Conservation (phyloP, 2,888 invertebrate genomes). For the Leptinotarsa juncta region DNA sequence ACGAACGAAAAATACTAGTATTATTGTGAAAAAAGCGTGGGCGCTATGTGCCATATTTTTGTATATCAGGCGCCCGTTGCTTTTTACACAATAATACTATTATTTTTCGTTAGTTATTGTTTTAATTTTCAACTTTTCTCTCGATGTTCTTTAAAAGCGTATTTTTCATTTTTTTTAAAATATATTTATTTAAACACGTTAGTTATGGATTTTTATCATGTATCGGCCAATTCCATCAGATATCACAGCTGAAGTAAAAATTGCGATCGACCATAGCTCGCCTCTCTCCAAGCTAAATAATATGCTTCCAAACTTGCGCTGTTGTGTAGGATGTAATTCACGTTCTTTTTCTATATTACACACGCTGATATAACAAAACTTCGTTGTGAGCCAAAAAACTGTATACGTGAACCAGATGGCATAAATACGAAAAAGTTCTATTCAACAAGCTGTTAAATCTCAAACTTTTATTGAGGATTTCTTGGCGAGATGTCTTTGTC, state of each 20-base stretch:
- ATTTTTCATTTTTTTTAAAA: too few relatives aligned
- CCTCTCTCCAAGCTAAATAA: conserved; percentile 34
- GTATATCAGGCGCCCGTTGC: too few relatives aligned
- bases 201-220: too few relatives aligned
- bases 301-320: conserved; percentile 39
- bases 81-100: too few relatives aligned
- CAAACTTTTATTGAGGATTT: conserved; percentile 43
- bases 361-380: conserved; percentile 31
- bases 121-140: too few relatives aligned
- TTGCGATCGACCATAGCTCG: conserved; percentile 25
- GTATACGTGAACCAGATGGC: conserved; percentile 38
- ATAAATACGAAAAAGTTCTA: conserved; percentile 42
- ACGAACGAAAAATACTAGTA: too few relatives aligned
- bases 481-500: conserved; percentile 36
- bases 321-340: conserved; percentile 35
- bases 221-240: too few relatives aligned
- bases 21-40: too few relatives aligned
- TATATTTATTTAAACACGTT: too few relatives aligned
- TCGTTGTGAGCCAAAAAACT: conserved; percentile 21
- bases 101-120: too few relatives aligned
- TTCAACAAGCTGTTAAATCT: conserved; percentile 43
- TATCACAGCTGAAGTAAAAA: conserved; percentile 17
- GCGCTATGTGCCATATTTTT: too few relatives aligned
- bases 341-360: conserved; percentile 38
- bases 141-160: too few relatives aligned